Conservation (phyloP, 2,113 vertebrate species). For the Dasyurus viverrinus region DNA sequence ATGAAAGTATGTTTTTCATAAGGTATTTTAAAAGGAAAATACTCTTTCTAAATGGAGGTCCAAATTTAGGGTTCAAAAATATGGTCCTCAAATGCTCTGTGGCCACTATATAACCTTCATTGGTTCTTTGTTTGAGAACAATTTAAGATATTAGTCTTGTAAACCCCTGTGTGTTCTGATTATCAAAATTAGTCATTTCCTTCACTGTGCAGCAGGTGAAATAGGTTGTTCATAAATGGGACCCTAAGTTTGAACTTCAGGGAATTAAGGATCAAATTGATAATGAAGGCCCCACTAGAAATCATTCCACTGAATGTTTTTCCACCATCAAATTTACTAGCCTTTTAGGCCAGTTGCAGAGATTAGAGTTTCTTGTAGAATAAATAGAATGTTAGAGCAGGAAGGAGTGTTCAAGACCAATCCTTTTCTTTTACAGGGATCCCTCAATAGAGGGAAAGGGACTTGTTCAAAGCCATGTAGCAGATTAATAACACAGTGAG, state of each 20-base stretch:
- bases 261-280: conserved; percentile 26
- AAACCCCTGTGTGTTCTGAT: conserved; percentile 6
- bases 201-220: not conserved
- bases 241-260: conserved; percentile 13
- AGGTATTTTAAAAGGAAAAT: not conserved
- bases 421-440: not conserved
- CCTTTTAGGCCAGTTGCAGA: not conserved
- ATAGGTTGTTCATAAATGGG: not conserved
- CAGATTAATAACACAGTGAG: not conserved
- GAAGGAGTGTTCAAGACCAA: not conserved
- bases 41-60: conserved; percentile 10
- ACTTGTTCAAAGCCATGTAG: not conserved
- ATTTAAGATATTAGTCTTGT: conserved; percentile 39
- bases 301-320: conserved; percentile 32
- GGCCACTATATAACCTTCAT: not conserved
- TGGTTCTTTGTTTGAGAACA: conserved; percentile 24
- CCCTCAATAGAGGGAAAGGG: not conserved
- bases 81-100: conserved; percentile 32
- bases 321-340: conserved; percentile 22
- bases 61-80: conserved; percentile 9
- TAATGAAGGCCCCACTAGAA: conserved; percentile 32
- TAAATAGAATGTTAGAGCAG: not conserved
- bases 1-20: not conserved
- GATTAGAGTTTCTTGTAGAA: not conserved
- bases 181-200: not conserved